These are phyloP conservation scores for Toxotes chatareus DNA, from an alignment of 2,113 vertebrate species.

Conservation along the genomic window DNA sequence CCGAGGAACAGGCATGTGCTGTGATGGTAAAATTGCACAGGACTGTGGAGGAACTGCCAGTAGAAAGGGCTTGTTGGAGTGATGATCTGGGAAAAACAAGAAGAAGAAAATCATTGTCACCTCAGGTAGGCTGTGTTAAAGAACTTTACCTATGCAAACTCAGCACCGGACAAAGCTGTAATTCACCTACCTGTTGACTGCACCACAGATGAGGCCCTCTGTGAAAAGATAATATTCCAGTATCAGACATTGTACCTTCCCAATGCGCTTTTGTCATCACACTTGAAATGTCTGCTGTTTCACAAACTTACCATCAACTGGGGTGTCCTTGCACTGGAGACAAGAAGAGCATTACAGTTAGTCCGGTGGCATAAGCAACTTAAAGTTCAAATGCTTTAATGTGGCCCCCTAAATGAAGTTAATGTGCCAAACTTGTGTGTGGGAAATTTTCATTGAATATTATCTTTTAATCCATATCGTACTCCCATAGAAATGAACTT, in stretches of 20 bases:
- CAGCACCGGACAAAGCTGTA: neutral
- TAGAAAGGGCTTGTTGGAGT: neutral
- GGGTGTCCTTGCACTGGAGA: conserved; percentile 62
- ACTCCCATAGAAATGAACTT: neutral
- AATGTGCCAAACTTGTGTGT: neutral
- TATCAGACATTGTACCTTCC: neutral
- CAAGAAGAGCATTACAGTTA: conserved; percentile 25
- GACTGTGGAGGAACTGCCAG: neutral
- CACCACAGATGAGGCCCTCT: conserved; percentile 55
- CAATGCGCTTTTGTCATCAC: neutral
- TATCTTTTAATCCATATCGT: neutral
- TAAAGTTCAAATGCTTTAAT: neutral
- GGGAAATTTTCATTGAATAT: neutral
- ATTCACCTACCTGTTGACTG: conserved; percentile 36
- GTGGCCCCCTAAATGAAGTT: neutral
- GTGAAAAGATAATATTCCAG: conserved; percentile 23
- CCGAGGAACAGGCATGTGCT: conserved; percentile 61
- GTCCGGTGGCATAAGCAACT: neutral
- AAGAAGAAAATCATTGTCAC: neutral
- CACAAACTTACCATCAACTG: conserved; percentile 57
- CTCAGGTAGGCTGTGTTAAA: neutral
- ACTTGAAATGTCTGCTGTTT: neutral
- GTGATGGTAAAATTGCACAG: conserved; percentile 58
- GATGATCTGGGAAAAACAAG: conserved; percentile 8
- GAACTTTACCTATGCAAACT: neutral